Percentiles rank a stretch among this genome's conserved stretches.
Evolutionary conservation across 2,888 invertebrate genomes (phyloP).

Genomic region (Sphaeridia pumilis): DNA sequence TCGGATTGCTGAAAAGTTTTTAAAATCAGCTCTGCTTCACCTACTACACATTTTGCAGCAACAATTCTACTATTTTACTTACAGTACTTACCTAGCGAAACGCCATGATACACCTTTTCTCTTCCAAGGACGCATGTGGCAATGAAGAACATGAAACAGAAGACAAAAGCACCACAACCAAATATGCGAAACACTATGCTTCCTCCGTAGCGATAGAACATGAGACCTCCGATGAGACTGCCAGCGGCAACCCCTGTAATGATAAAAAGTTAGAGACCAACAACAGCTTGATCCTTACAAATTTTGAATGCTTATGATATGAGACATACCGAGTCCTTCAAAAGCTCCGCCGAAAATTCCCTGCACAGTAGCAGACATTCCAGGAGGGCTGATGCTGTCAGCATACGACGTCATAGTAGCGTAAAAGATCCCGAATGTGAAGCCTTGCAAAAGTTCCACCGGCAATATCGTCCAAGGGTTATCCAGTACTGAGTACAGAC

Average conservation of each 20-base stretch:
- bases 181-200: conserved; percentile 58
- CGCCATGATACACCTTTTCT: conserved; percentile 24
- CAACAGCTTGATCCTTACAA: too few species aligned
- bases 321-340: conserved; percentile 60
- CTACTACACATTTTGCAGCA: too few species aligned
- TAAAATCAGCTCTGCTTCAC: too few species aligned
- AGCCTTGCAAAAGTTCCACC: conserved; percentile 73
- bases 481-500: conserved; percentile 63
- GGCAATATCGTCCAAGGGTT: conserved; percentile 76
- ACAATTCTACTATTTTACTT: background rate
- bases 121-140: conserved; percentile 43
- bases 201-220: conserved; percentile 55
- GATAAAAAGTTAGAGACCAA: too few species aligned
- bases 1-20: conserved; percentile 16
- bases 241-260: conserved; percentile 62
- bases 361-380: conserved; percentile 77
- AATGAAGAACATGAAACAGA: conserved; percentile 48
- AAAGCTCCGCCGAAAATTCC: conserved; percentile 76
- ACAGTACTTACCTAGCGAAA: conserved; percentile 8
- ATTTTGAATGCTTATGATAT: too few species aligned
- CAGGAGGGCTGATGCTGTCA: conserved; percentile 66
- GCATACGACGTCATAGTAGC: conserved; percentile 82
- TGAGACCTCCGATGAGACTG: conserved; percentile 61
- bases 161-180: conserved; percentile 54
- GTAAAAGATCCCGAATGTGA: conserved; percentile 79